phyloP scores from a whole-genome alignment of 2,797 vertebrate species.

The Chaunax sp. region DNA sequence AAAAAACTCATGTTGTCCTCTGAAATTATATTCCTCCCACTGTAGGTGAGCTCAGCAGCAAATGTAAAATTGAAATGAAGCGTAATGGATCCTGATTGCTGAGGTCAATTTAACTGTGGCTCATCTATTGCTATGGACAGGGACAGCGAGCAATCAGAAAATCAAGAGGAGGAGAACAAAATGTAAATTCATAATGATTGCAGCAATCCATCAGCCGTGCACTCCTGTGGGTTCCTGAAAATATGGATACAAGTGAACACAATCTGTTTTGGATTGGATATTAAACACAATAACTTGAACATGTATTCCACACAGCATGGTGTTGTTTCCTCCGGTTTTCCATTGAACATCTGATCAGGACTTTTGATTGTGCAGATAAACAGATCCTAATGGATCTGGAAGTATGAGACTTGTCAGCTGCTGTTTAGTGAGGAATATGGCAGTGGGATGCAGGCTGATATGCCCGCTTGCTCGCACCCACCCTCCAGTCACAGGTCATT shows the following conservation, averaged over 20 bases:
- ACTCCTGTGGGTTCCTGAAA: conserved; percentile 5
- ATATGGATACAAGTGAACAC: conserved; percentile 22
- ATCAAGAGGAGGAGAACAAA: conserved; percentile 2
- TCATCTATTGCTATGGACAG: conserved; percentile 7
- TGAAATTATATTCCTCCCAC: conserved; percentile 20
- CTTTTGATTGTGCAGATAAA: conserved; percentile 17
- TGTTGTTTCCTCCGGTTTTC: conserved; percentile 1
- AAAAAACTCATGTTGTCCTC: background rate
- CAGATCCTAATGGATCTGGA: conserved; percentile 43
- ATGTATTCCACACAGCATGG: conserved; percentile 2
- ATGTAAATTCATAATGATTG: conserved; percentile 44
- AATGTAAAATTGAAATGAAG: conserved; percentile 30
- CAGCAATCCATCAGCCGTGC: conserved; percentile 17
- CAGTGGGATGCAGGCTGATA: conserved; percentile 52
- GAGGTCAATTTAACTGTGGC: conserved; percentile 39
- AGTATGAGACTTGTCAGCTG: conserved; percentile 65
- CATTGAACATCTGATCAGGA: conserved; percentile 27
- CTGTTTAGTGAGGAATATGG: conserved; percentile 55
- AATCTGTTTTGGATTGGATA: conserved; percentile 15
- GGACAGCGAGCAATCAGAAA: conserved; percentile 27
- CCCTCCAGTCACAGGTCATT: conserved; percentile 58
- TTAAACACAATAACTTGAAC: conserved; percentile 22
- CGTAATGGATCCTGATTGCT: conserved; percentile 59
- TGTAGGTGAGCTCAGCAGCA: conserved; percentile 37
- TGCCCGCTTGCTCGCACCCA: conserved; percentile 31